These are phyloP conservation scores for Cloeon dipterum DNA, from an alignment of 2,888 invertebrate species.

Conservation along the genomic window DNA sequence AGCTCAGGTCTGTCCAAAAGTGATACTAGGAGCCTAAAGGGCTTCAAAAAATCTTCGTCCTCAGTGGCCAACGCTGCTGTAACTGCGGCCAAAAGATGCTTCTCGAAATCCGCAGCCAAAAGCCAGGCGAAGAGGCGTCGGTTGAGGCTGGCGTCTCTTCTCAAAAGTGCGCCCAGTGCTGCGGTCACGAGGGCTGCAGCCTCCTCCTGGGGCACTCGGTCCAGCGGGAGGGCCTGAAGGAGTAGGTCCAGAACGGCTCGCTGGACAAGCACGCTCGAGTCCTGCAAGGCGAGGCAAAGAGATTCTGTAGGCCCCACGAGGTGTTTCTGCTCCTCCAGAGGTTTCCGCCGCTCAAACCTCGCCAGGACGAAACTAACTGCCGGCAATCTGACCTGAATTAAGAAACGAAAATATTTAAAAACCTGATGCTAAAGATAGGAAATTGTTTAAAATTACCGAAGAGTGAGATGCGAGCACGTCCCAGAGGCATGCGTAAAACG, in stretches of 20 bases:
- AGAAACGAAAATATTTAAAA: slow-evolving; percentile 4
- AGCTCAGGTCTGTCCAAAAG: slow-evolving; percentile 72
- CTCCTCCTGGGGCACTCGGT: too few relatives aligned
- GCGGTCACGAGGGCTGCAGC: slow-evolving; percentile 49
- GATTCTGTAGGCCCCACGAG: too few relatives aligned
- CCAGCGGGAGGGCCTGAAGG: slow-evolving; percentile 61
- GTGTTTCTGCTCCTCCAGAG: too few relatives aligned
- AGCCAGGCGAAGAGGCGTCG: too few relatives aligned
- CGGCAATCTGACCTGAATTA: slow-evolving; percentile 37
- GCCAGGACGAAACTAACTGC: too few relatives aligned
- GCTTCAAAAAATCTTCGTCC: slow-evolving; percentile 21
- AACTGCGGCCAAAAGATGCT: background rate
- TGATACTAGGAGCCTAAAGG: slow-evolving; percentile 58
- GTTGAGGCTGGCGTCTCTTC: slow-evolving; percentile 78
- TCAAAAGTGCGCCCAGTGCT: slow-evolving; percentile 45
- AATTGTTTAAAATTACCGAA: too few relatives aligned
- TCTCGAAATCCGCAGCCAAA: background rate
- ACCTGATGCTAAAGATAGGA: too few relatives aligned
- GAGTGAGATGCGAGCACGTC: slow-evolving; percentile 63
- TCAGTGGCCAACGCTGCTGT: background rate
- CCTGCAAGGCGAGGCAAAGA: slow-evolving; percentile 56
- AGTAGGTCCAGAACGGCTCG: slow-evolving; percentile 64
- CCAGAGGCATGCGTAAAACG: slow-evolving; percentile 77
- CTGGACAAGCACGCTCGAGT: slow-evolving; percentile 60
- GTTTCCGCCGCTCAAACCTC: too few relatives aligned